Evolutionary conservation across 2,888 invertebrate species (phyloP).

Genomic region (Cyrtodaria siliqua): DNA sequence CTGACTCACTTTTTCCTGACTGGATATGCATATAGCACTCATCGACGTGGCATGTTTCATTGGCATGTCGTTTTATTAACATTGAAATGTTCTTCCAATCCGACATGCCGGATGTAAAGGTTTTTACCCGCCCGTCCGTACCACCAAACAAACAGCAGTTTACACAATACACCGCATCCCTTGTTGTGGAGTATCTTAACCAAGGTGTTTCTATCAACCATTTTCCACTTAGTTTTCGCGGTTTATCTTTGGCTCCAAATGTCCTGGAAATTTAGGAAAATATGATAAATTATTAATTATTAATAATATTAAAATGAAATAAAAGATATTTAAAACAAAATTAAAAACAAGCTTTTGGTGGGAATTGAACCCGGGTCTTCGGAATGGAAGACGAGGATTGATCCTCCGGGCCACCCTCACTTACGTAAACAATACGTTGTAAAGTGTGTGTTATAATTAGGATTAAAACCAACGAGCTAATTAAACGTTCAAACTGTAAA

Average conservation of each 20-base stretch:
- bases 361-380: too few relatives aligned
- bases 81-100: conserved; percentile 23
- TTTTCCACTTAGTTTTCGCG: conserved; percentile 7
- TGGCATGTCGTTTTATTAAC: conserved; percentile 16
- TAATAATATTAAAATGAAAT: background rate
- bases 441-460: too few relatives aligned
- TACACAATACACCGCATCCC: conserved; percentile 19
- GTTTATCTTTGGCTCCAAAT: conserved; percentile 5
- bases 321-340: too few relatives aligned
- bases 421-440: too few relatives aligned
- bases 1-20: conserved; percentile 5
- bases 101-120: conserved; percentile 9
- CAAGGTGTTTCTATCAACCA: conserved; percentile 20
- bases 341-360: too few relatives aligned
- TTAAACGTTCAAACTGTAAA: too few relatives aligned
- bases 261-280: conserved; percentile 11
- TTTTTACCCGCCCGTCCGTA: conserved; percentile 8
- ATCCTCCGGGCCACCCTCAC: too few relatives aligned
- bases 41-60: conserved; percentile 11
- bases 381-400: too few relatives aligned
- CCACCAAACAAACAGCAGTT: conserved; percentile 22
- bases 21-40: conserved; percentile 10
- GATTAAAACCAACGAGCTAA: too few relatives aligned
- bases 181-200: conserved; percentile 22
- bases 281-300: background rate